These are phyloP conservation scores for Tipula confusa DNA, from an alignment of 2,888 invertebrate species.

Conservation along the genomic window DNA sequence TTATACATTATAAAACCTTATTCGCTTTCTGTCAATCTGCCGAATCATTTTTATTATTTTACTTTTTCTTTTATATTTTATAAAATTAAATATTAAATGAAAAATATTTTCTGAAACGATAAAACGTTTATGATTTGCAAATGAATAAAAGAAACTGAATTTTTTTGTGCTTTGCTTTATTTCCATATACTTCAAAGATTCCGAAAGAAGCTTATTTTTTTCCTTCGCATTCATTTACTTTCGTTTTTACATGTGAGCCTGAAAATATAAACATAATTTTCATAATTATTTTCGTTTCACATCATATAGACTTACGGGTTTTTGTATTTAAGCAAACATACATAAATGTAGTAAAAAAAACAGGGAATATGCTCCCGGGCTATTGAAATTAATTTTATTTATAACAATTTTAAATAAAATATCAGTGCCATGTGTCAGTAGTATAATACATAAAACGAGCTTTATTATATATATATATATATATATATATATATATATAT, in stretches of 20 bases:
- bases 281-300: background rate
- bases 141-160: background rate
- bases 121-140: background rate
- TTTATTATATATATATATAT: background rate
- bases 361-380: background rate
- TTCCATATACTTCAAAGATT: background rate
- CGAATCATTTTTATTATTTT: background rate
- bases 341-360: background rate
- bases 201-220: background rate
- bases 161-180: background rate
- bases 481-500: background rate
- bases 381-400: slow-evolving; percentile 17
- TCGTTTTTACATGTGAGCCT: background rate
- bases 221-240: too few species aligned
- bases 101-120: background rate
- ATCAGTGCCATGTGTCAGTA: background rate
- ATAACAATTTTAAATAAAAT: background rate
- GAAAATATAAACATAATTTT: background rate
- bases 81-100: background rate
- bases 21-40: background rate
- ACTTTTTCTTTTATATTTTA: too few species aligned
- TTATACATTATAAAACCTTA: background rate
- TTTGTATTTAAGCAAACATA: too few species aligned
- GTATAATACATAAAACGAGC: background rate
- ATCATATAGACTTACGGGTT: background rate